These are phyloP conservation scores for Ceratosolen fusciceps DNA, from an alignment of 1,140 invertebrate species.

Conservation along the genomic window DNA sequence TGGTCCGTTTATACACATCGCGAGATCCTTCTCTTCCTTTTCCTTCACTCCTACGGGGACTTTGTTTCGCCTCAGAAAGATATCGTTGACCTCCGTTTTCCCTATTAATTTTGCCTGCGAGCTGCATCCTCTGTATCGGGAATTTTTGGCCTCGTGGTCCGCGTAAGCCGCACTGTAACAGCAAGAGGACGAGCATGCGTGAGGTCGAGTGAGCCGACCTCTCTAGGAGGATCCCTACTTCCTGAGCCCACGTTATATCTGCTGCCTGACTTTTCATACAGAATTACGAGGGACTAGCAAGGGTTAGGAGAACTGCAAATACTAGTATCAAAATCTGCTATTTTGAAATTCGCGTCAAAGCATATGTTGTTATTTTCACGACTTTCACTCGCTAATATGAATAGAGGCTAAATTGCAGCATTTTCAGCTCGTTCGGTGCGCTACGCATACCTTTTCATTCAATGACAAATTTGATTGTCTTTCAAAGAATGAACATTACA, in stretches of 20 bases:
- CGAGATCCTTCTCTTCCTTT: conserved; percentile 16
- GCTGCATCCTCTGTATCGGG: not conserved
- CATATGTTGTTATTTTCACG: too few relatives aligned
- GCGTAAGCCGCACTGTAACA: not conserved
- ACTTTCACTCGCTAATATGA: too few relatives aligned
- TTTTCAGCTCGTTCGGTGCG: not conserved
- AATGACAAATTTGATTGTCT: too few relatives aligned
- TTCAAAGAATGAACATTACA: too few relatives aligned
- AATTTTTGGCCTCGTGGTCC: not conserved
- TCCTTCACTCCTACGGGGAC: conserved; percentile 18
- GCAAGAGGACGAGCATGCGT: not conserved
- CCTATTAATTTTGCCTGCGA: conserved; percentile 25
- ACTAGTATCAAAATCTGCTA: too few relatives aligned
- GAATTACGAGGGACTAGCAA: not conserved
- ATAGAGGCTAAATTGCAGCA: too few relatives aligned
- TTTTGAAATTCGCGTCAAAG: too few relatives aligned
- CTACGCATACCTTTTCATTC: too few relatives aligned
- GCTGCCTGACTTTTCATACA: not conserved
- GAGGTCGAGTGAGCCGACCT: not conserved
- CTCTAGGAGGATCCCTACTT: not conserved
- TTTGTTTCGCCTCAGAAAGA: not conserved
- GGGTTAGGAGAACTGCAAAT: too few relatives aligned
- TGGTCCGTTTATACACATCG: conserved; percentile 51
- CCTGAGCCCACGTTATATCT: not conserved
- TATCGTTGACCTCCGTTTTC: conserved; percentile 4